These are phyloP conservation scores for Neofelis nebulosa DNA, from an alignment of 2,113 vertebrate species.

Conservation along the genomic window DNA sequence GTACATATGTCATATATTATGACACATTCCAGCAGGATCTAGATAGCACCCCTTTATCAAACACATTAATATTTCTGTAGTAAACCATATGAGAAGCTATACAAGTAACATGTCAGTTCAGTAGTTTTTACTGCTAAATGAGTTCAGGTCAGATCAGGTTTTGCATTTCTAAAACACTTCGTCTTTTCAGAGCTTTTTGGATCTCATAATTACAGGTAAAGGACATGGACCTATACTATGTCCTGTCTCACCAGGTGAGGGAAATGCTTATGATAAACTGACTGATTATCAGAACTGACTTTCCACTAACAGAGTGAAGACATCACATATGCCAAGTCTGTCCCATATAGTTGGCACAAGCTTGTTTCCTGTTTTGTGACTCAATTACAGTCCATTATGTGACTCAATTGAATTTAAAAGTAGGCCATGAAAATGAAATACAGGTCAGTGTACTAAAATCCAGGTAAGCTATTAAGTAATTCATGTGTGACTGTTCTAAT, in stretches of 20 bases:
- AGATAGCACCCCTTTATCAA: neutral
- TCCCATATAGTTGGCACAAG: conserved; percentile 11
- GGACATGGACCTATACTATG: neutral
- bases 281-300: conserved; percentile 52
- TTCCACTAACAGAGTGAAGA: conserved; percentile 24
- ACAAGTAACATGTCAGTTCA: neutral
- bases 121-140: conserved; percentile 11
- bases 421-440: conserved; percentile 38
- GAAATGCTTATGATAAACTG: neutral
- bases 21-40: neutral
- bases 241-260: neutral
- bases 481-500: neutral
- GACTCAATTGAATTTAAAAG: conserved; percentile 41
- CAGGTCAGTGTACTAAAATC: conserved; percentile 39
- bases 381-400: conserved; percentile 6
- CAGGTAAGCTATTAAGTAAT: conserved; percentile 15
- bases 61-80: neutral
- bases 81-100: neutral
- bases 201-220: conserved; percentile 22
- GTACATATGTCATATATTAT: neutral
- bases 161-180: conserved; percentile 24
- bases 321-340: neutral
- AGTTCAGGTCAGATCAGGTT: conserved; percentile 3
- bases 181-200: neutral
- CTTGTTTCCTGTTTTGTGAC: conserved; percentile 49